Conservation (phyloP, 2,888 invertebrate genomes). For the Monopis laevigella region DNA sequence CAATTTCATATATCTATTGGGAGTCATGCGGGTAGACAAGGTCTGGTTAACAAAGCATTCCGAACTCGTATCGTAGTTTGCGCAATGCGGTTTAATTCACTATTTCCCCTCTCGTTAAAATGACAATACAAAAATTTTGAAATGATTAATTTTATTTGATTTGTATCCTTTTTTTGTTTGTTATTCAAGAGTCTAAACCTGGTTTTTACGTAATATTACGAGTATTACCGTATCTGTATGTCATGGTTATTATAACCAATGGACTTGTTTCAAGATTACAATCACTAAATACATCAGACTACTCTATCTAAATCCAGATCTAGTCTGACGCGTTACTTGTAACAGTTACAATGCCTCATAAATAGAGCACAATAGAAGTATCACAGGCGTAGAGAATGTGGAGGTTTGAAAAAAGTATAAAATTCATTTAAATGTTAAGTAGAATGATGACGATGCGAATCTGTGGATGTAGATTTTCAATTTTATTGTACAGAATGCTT, state of each 20-base stretch:
- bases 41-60: slow-evolving; percentile 30
- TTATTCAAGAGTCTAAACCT: too few species aligned
- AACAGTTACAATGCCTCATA: slow-evolving; percentile 30
- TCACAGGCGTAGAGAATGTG: slow-evolving; percentile 14
- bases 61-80: slow-evolving; percentile 25
- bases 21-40: slow-evolving; percentile 34
- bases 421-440: slow-evolving; percentile 9
- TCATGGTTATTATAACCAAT: slow-evolving; percentile 19
- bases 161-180: too few species aligned
- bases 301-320: slow-evolving; percentile 27
- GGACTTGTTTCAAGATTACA: slow-evolving; percentile 25
- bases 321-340: slow-evolving; percentile 25
- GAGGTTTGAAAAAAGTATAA: slow-evolving; percentile 15
- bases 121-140: too few species aligned
- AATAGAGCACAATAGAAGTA: slow-evolving; percentile 33
- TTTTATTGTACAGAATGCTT: too few species aligned
- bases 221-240: neutral
- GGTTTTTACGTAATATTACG: too few species aligned
- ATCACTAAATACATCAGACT: slow-evolving; percentile 17
- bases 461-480: too few species aligned
- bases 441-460: slow-evolving; percentile 8
- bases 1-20: slow-evolving; percentile 20
- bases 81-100: slow-evolving; percentile 28
- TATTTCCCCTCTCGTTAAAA: slow-evolving; percentile 13
- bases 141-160: too few species aligned